Evolutionary conservation across 2,797 vertebrate species (phyloP).

Genomic region (Periophthalmus magnuspinnatus): DNA sequence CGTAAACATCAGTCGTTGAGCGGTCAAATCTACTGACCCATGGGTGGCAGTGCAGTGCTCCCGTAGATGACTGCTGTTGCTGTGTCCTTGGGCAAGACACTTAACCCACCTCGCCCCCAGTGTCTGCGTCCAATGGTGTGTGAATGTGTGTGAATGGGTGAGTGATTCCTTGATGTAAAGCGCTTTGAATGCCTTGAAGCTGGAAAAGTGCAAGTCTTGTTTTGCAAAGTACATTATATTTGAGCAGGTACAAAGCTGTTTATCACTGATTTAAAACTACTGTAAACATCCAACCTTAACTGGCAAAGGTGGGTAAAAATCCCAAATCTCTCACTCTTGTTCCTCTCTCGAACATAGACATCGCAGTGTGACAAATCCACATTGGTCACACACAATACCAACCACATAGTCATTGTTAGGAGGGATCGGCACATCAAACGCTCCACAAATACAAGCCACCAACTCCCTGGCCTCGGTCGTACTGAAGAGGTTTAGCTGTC

Average conservation of each 20-base stretch:
- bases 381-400: conserved; percentile 80
- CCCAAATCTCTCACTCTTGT: conserved; percentile 26
- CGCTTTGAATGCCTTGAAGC: too few species aligned
- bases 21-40: too few species aligned
- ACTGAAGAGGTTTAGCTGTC: conserved; percentile 55
- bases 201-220: too few species aligned
- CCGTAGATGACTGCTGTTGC: too few species aligned
- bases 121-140: too few species aligned
- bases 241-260: conserved; percentile 54
- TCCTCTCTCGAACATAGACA: conserved; percentile 28
- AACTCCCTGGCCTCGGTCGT: conserved; percentile 46
- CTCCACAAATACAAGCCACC: conserved; percentile 67
- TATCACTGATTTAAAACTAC: conserved; percentile 77
- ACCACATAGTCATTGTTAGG: conserved; percentile 72
- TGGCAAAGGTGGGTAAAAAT: conserved; percentile 68
- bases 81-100: too few species aligned
- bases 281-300: conserved; percentile 59
- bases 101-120: too few species aligned
- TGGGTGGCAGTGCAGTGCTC: too few species aligned
- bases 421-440: conserved; percentile 71
- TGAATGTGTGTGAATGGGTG: too few species aligned
- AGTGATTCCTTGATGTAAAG: too few species aligned
- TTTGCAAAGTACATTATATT: conserved; percentile 65
- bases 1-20: too few species aligned
- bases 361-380: conserved; percentile 74